Evolutionary conservation across 2,797 vertebrate species (phyloP).

Genomic region (Poeciliopsis infans): DNA sequence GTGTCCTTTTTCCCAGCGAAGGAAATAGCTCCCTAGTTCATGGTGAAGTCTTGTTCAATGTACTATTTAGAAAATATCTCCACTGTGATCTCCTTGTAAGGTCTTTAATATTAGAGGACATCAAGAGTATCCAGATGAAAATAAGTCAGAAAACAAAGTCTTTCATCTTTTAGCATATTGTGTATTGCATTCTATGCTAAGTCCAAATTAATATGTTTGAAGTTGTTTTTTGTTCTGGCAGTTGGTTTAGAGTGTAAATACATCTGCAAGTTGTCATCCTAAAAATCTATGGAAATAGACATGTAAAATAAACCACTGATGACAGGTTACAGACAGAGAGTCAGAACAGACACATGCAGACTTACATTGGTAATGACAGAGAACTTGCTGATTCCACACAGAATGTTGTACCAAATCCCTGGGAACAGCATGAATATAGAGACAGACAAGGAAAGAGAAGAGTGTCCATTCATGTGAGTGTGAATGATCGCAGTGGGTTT

Average conservation of each 20-base stretch:
- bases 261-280: neutral
- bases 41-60: neutral
- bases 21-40: neutral
- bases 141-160: neutral
- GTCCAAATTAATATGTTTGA: neutral
- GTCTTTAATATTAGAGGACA: neutral
- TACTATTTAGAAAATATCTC: neutral
- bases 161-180: neutral
- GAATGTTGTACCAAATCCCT: constrained; percentile 97
- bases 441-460: constrained; percentile 30
- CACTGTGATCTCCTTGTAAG: neutral
- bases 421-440: constrained; percentile 62
- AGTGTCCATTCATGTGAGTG: constrained; percentile 14
- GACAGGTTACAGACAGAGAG: neutral
- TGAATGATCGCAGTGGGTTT: neutral
- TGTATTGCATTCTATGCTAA: neutral
- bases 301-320: neutral
- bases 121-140: neutral
- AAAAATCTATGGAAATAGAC: neutral
- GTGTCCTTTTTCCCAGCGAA: neutral
- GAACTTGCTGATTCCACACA: constrained; percentile 96
- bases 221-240: neutral
- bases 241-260: neutral
- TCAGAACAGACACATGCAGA: constrained; percentile 53
- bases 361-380: constrained; percentile 99